Conservation (phyloP, 2,113 vertebrate species). For the Dasyurus viverrinus region DNA sequence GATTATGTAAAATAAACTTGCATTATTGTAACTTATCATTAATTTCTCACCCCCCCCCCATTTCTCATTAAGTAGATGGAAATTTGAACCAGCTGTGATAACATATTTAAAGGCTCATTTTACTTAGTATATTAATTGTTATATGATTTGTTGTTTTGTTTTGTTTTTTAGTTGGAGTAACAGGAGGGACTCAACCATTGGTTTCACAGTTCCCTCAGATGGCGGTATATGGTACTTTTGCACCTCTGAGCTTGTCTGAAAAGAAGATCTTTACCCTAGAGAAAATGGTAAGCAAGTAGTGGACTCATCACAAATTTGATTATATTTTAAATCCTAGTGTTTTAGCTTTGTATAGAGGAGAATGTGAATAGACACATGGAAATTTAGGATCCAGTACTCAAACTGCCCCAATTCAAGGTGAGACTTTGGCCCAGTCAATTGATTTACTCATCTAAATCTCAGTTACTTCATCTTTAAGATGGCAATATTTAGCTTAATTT, state of each 20-base stretch:
- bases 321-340: neutral
- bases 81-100: constrained; percentile 19
- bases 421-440: neutral
- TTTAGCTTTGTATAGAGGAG: neutral
- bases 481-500: neutral
- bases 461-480: neutral
- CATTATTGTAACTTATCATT: neutral
- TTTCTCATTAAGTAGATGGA: constrained; percentile 15
- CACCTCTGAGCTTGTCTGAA: constrained; percentile 85
- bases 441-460: neutral
- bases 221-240: constrained; percentile 87
- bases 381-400: neutral
- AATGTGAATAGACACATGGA: neutral
- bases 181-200: constrained; percentile 63
- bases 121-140: constrained; percentile 20
- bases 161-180: constrained; percentile 26
- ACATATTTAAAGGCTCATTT: neutral
- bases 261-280: constrained; percentile 84
- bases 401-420: neutral
- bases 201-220: constrained; percentile 78
- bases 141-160: constrained; percentile 39
- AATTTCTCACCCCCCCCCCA: constrained; percentile 8
- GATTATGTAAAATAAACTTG: neutral
- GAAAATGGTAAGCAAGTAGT: constrained; percentile 87
- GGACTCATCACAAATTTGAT: neutral